Conservation (phyloP, 1,140 invertebrate species). For the Aphelinus certus region DNA sequence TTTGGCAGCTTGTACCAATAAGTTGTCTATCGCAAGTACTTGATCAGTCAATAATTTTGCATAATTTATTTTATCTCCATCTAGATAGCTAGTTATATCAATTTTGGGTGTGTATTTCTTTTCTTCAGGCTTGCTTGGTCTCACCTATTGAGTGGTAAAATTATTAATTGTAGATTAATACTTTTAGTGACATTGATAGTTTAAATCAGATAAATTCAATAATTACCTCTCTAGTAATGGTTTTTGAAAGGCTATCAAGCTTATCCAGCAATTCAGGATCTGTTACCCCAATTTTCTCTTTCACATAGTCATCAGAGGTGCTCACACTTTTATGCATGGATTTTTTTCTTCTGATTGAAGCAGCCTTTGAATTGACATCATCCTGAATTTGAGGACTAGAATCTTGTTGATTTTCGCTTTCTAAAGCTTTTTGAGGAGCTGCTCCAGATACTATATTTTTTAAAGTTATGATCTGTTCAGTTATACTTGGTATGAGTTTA, state of each 20-base stretch:
- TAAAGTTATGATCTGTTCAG: conserved; percentile 77
- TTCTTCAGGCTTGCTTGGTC: conserved; percentile 49
- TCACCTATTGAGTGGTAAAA: conserved; percentile 48
- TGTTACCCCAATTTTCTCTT: conserved; percentile 71
- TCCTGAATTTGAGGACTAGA: conserved; percentile 45
- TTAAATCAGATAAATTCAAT: conserved; percentile 19
- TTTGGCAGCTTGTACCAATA: conserved; percentile 82
- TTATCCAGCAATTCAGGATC: conserved; percentile 75
- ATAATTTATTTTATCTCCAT: conserved; percentile 80
- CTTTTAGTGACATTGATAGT: neutral
- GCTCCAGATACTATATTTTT: conserved; percentile 75
- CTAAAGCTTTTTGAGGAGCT: conserved; percentile 56
- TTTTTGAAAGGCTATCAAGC: conserved; percentile 70
- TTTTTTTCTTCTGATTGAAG: conserved; percentile 65
- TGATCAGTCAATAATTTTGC: conserved; percentile 85
- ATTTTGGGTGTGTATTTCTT: conserved; percentile 55
- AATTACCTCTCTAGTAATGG: conserved; percentile 73
- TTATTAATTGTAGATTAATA: neutral
- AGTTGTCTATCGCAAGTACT: conserved; percentile 81
- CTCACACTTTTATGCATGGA: conserved; percentile 74
- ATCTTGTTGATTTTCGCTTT: conserved; percentile 53
- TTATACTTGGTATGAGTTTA: conserved; percentile 80
- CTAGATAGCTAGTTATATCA: conserved; percentile 71
- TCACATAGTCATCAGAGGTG: conserved; percentile 69
- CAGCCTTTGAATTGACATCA: conserved; percentile 44